These are phyloP conservation scores for Cochlearius cochlearius DNA, from an alignment of 2,113 vertebrate species.

Conservation along the genomic window DNA sequence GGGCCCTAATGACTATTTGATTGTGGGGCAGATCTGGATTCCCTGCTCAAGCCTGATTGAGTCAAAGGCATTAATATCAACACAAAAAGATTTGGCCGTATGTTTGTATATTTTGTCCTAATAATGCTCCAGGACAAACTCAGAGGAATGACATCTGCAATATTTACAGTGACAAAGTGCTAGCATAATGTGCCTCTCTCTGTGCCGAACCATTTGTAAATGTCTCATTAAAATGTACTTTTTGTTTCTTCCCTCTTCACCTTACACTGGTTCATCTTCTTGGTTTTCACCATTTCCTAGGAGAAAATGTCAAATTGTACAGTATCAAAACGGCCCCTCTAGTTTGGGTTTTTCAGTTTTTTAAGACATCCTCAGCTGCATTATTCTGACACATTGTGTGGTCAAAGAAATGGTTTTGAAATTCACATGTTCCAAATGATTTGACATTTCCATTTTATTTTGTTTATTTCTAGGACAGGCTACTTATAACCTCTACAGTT, in stretches of 20 bases:
- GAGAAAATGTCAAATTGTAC: slow-evolving; percentile 45
- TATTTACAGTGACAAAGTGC: slow-evolving; percentile 60
- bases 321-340: not conserved
- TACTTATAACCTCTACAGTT: not conserved
- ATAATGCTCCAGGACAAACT: slow-evolving; percentile 53
- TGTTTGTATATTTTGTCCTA: slow-evolving; percentile 42
- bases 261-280: slow-evolving; percentile 25
- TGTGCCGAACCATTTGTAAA: slow-evolving; percentile 61
- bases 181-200: slow-evolving; percentile 1
- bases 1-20: not conserved
- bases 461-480: not conserved
- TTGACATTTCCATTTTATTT: not conserved
- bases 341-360: not conserved
- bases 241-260: slow-evolving; percentile 43
- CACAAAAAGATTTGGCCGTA: not conserved
- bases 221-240: slow-evolving; percentile 68
- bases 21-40: not conserved
- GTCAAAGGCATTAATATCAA: slow-evolving; percentile 34
- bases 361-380: not conserved
- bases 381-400: not conserved
- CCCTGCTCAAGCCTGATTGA: not conserved
- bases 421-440: not conserved
- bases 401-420: not conserved
- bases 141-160: slow-evolving; percentile 36
- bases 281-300: not conserved